Percentiles rank a stretch among this genome's conserved stretches.
Evolutionary conservation across 2,888 invertebrate genomes (phyloP).

Genomic region (Amiota communis): DNA sequence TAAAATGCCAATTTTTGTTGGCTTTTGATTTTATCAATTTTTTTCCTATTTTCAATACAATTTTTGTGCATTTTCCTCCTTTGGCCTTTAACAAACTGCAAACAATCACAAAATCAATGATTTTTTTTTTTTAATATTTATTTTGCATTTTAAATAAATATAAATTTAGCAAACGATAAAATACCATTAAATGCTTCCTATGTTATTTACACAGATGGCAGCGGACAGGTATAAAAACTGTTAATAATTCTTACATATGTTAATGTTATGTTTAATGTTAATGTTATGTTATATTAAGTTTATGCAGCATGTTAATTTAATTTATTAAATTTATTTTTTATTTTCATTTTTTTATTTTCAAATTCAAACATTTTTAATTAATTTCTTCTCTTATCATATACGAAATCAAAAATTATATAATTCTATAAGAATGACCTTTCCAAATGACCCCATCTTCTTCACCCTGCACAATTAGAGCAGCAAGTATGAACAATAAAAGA

Average conservation of each 20-base stretch:
- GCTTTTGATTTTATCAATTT: not conserved
- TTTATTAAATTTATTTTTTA: not conserved
- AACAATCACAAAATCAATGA: conserved; percentile 25
- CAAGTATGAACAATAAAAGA: conserved; percentile 49
- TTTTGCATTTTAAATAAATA: conserved; percentile 34
- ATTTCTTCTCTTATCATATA: not conserved
- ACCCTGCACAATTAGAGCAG: conserved; percentile 56
- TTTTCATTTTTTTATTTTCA: conserved; percentile 24
- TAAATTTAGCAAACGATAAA: conserved; percentile 73
- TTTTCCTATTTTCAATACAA: not conserved
- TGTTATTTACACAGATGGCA: conserved; percentile 96
- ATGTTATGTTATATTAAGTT: conserved; percentile 35
- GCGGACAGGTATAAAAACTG: conserved; percentile 86
- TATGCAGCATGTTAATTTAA: conserved; percentile 25
- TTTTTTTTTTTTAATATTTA: conserved; percentile 19
- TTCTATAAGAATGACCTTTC: too few relatives aligned
- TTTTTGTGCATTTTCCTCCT: conserved; percentile 7
- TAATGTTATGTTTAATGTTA: conserved; percentile 28
- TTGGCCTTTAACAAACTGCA: conserved; percentile 31
- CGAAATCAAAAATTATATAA: conserved; percentile 46
- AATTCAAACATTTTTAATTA: not conserved
- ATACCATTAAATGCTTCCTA: conserved; percentile 92
- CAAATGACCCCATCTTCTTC: too few relatives aligned
- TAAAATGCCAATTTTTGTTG: too few relatives aligned
- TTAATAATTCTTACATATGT: conserved; percentile 36